These are phyloP conservation scores for Lateolabrax maculatus DNA, from an alignment of 2,797 vertebrate species.

Conservation along the genomic window DNA sequence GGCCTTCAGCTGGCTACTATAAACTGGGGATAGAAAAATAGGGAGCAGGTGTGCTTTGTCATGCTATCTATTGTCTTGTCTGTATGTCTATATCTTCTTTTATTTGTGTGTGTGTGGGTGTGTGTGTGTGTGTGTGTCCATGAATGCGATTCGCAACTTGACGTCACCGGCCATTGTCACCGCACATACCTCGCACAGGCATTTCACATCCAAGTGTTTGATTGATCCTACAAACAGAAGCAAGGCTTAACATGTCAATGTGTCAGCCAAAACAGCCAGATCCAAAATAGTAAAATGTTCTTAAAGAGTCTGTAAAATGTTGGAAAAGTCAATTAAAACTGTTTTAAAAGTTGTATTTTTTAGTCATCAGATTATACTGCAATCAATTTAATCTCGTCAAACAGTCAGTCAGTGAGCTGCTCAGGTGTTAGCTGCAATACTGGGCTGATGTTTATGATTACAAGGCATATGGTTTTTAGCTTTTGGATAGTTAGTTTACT, in stretches of 20 bases:
- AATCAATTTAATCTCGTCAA: too few species aligned
- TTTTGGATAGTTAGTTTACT: too few species aligned
- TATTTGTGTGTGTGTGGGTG: background rate
- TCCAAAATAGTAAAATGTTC: too few species aligned
- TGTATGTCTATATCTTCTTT: background rate
- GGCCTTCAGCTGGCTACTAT: constrained; percentile 13
- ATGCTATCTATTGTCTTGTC: background rate
- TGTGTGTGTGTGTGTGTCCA: background rate
- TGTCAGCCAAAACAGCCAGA: background rate
- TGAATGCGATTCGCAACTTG: constrained; percentile 18
- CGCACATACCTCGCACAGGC: constrained; percentile 25
- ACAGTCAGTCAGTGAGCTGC: too few species aligned
- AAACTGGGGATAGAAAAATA: background rate
- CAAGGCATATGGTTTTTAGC: too few species aligned
- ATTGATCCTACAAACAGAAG: constrained; percentile 15
- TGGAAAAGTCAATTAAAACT: too few species aligned
- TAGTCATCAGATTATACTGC: too few species aligned
- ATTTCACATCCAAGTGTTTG: constrained; percentile 3
- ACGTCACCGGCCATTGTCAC: constrained; percentile 8
- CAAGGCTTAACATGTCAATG: background rate
- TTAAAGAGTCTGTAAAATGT: too few species aligned
- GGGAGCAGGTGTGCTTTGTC: constrained; percentile 21
- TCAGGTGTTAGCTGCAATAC: too few species aligned
- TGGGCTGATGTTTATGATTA: too few species aligned
- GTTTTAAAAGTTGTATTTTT: too few species aligned